Evolutionary conservation across 2,113 vertebrate species (phyloP).

Genomic region (Sinocyclocheilus grahami): DNA sequence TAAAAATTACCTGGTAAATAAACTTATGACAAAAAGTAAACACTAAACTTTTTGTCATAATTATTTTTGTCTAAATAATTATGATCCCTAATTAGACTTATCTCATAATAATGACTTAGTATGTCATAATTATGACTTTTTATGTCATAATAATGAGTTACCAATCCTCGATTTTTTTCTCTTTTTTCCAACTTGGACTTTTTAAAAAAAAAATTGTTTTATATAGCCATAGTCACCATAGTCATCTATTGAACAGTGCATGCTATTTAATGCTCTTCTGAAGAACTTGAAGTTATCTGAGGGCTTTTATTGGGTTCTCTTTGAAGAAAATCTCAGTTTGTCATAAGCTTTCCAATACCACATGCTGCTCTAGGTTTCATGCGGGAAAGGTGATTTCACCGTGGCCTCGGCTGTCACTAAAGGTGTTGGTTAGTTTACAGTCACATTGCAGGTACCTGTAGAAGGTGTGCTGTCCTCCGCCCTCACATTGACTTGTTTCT

Average conservation of each 20-base stretch:
- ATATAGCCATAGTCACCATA: not conserved
- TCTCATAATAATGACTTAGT: no score
- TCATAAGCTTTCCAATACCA: not conserved
- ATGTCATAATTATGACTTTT: no score
- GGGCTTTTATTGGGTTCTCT: conserved; percentile 1
- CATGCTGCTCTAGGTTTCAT: not conserved
- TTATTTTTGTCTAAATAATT: no score
- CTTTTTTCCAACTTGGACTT: not conserved
- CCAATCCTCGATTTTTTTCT: not conserved
- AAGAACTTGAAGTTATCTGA: not conserved
- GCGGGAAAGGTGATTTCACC: not conserved
- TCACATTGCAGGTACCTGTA: conserved; percentile 35
- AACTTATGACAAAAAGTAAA: no score
- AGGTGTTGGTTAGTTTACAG: not conserved
- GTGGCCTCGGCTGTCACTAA: not conserved
- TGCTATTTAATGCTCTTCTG: not conserved
- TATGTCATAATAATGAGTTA: no score
- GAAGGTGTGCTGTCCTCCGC: conserved; percentile 22
- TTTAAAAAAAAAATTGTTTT: no score
- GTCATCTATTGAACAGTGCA: not conserved
- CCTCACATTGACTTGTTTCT: conserved; percentile 11
- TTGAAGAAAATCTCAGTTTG: not conserved
- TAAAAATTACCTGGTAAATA: no score
- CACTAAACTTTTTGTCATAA: no score
- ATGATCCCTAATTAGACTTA: no score